Evolutionary conservation across 2,888 invertebrate species (phyloP), one percentile per base, ranked within the genome.

Genomic region (Norana najaformis): DNA sequence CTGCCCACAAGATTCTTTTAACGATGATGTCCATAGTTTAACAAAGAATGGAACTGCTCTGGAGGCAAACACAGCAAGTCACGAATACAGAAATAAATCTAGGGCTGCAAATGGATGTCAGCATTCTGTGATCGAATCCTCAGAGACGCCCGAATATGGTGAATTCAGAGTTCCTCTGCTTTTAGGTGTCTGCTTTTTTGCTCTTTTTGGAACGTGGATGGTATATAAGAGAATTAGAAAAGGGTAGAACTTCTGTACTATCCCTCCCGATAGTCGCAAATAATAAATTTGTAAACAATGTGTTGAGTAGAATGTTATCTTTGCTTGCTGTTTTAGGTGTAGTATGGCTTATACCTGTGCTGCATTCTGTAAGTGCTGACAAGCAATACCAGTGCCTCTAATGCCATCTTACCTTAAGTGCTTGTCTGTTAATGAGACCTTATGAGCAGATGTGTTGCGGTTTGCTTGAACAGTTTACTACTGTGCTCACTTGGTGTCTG

Each of bases 171-270:
- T 85, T 85, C 36, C 36, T 85, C 85, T 85, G 35, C 18, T 85
- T 18, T 5, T 35, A 36, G 85, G 85, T 36, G 4, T 35, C 18
- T 36, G 35, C 18, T 8, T 37, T 36, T 35, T 85, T 37, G 37
- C 85, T 23, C 1, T 36, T 16, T 37, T 85, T 85, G 85, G 85
- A 85, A 85, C 85, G 36, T 85, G 85, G 85, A 85, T 85, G 16
- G 85, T 85, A 37, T 85, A 36, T 37, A 85, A 36, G 5, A 85
- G 85, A 85, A 37, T 85, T 35, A 36, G 37, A 14, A 85, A 37
- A 85, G 85, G 85, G 1, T 85, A 85, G 34, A n/a, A 85, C n/a
- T 83, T 47, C 23, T 47, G 47, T 47, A 47, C 47, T 69, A n/a
- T 13, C 8, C n/a, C 69, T 69, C 8, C 69, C n/a, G 69, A n/a